Percentiles rank a stretch among this genome's conserved stretches.
These are phyloP conservation scores for Spialia ferax DNA, from an alignment of 2,888 invertebrate genomes.

Conservation along the genomic window DNA sequence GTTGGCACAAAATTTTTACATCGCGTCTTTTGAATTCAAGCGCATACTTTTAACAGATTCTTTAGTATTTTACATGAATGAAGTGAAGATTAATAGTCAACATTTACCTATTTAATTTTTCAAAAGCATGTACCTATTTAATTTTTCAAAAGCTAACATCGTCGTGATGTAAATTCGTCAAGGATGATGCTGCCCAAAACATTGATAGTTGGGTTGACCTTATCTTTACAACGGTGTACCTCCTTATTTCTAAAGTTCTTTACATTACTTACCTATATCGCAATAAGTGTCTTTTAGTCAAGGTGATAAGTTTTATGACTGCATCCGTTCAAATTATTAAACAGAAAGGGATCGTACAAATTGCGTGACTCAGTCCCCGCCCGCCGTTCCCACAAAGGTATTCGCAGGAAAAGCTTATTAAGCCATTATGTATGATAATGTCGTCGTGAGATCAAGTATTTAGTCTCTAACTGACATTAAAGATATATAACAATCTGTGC, in stretches of 20 bases:
- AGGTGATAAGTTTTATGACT: constrained; percentile 48
- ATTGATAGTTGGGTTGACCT: constrained; percentile 56
- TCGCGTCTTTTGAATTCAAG: constrained; percentile 5
- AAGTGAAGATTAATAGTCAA: constrained; percentile 60
- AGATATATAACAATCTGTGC: not conserved
- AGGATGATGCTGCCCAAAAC: constrained; percentile 53
- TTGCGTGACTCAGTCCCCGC: constrained; percentile 73
- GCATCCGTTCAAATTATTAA: constrained; percentile 51
- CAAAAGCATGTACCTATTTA: constrained; percentile 56
- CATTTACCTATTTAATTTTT: constrained; percentile 55
- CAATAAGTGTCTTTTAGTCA: constrained; percentile 43
- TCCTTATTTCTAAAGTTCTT: constrained; percentile 32
- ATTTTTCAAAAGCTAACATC: constrained; percentile 52
- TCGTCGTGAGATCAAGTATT: constrained; percentile 68
- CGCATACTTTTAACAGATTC: constrained; percentile 18
- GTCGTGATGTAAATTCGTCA: constrained; percentile 54
- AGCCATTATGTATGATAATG: constrained; percentile 73
- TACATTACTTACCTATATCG: too few relatives aligned
- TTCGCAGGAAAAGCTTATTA: constrained; percentile 76
- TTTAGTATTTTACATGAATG: constrained; percentile 50
- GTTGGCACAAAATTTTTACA: constrained; percentile 38
- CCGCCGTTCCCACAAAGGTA: constrained; percentile 78
- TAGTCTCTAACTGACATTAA: constrained; percentile 4
- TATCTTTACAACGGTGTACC: constrained; percentile 42
- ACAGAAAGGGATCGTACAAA: constrained; percentile 67